These are phyloP conservation scores for Rhopilema esculentum DNA, from an alignment of 30 jellyfish, hydroid and myxozoan species.

Conservation along the genomic window DNA sequence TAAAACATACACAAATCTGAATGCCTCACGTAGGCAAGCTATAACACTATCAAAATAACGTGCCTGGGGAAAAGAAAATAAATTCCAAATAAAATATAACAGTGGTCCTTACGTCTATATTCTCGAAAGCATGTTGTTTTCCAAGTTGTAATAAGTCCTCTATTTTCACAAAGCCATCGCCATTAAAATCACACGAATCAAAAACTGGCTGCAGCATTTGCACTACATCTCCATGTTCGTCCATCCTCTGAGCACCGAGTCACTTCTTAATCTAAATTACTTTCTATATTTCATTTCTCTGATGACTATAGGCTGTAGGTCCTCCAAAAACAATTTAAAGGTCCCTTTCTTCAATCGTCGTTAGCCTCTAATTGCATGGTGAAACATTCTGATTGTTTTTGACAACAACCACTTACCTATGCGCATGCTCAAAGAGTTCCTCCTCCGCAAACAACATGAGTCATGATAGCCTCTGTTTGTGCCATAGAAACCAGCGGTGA, in stretches of 20 bases:
- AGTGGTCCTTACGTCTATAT: constrained; percentile 38
- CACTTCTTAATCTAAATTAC: neutral
- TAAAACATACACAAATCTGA: neutral
- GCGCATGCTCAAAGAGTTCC: constrained; percentile 40
- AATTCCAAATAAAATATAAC: neutral
- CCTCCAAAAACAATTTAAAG: neutral
- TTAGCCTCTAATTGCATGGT: constrained; percentile 1
- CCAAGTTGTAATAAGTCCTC: constrained; percentile 87
- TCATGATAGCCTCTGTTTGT: neutral
- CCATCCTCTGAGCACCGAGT: constrained; percentile 27
- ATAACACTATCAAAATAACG: no score
- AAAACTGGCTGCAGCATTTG: constrained; percentile 73
- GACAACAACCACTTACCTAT: constrained; percentile 54
- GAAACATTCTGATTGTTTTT: constrained; percentile 25
- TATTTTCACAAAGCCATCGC: constrained; percentile 89
- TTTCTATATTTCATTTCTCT: neutral
- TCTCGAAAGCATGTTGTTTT: constrained; percentile 77
- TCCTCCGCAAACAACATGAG: constrained; percentile 14
- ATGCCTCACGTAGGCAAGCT: no score
- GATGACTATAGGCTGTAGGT: neutral
- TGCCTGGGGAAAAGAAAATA: no score
- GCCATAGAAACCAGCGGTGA: no score
- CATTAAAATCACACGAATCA: constrained; percentile 91
- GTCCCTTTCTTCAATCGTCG: neutral
- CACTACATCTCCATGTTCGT: constrained; percentile 39